Percentiles rank a stretch among this genome's conserved stretches.
Evolutionary conservation across 2,113 vertebrate genomes (phyloP).

Genomic region (Oncorhynchus keta): DNA sequence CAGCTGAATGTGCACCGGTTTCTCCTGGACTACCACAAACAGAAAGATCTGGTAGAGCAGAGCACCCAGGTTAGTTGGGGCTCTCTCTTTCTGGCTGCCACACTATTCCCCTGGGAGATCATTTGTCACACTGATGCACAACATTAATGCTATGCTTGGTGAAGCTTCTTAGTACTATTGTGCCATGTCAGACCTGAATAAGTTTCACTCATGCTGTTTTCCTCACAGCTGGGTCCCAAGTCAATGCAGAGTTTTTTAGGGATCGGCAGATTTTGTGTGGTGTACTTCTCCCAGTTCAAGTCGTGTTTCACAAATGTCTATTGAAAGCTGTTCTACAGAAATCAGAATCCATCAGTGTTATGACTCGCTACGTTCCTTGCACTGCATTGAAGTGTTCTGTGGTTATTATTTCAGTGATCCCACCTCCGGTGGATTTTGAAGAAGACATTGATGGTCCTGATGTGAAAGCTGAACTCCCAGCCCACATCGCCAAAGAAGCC

Average conservation of each 20-base stretch:
- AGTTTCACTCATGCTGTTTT: too few relatives aligned
- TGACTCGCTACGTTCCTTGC: neutral
- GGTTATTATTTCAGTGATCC: constrained; percentile 39
- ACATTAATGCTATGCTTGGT: too few relatives aligned
- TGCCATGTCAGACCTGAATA: too few relatives aligned
- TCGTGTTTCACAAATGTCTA: neutral
- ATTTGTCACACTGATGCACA: too few relatives aligned
- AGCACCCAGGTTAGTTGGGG: constrained; percentile 54
- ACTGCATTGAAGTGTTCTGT: neutral
- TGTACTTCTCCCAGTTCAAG: neutral
- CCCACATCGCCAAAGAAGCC: constrained; percentile 80
- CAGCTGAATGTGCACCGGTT: constrained; percentile 72
- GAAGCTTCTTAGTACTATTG: too few relatives aligned
- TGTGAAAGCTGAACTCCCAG: constrained; percentile 71
- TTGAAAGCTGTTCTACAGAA: neutral
- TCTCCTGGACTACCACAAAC: constrained; percentile 78
- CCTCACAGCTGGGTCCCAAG: too few relatives aligned
- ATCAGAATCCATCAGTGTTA: neutral
- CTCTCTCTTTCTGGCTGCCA: neutral
- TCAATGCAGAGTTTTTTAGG: too few relatives aligned
- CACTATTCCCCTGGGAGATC: too few relatives aligned
- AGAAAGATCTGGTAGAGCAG: constrained; percentile 79
- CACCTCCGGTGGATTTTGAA: constrained; percentile 39
- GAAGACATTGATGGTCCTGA: constrained; percentile 38
- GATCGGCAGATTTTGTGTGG: neutral